These are phyloP conservation scores for Dicrurus megarhynchus DNA, from an alignment of 2,113 vertebrate genomes.

Conservation along the genomic window DNA sequence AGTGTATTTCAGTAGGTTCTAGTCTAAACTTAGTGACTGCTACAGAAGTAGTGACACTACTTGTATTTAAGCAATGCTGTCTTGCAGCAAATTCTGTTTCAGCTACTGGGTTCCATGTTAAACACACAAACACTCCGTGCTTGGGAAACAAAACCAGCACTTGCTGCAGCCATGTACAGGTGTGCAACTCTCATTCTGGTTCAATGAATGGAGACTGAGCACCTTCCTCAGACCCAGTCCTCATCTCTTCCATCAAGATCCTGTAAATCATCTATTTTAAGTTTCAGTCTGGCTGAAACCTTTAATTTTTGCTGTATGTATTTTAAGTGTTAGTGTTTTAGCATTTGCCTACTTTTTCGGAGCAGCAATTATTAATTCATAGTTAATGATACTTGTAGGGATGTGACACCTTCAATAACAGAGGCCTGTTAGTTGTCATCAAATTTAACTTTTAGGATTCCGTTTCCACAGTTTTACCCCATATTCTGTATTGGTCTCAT, in stretches of 20 bases:
- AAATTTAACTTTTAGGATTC: neutral
- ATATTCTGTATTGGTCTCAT: neutral
- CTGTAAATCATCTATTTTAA: neutral
- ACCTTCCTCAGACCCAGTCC: neutral
- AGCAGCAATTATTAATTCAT: neutral
- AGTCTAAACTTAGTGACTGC: neutral
- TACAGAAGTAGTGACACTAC: neutral
- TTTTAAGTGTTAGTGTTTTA: neutral
- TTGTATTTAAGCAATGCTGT: neutral
- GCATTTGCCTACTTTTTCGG: neutral
- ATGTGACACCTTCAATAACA: neutral
- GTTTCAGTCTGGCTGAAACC: neutral
- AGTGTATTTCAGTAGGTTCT: neutral
- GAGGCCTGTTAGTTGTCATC: neutral
- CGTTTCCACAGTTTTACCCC: neutral
- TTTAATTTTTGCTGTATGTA: neutral
- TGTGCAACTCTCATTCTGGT: neutral
- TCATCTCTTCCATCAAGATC: neutral
- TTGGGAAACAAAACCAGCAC: neutral
- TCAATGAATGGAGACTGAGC: accelerated
- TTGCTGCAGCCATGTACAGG: neutral
- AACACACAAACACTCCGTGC: neutral
- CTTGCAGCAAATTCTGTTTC: neutral
- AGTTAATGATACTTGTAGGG: neutral
- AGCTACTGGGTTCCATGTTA: neutral